phyloP scores from a whole-genome alignment of 2,888 invertebrate genomes.

The Scaptomyza cyrtandrae region DNA sequence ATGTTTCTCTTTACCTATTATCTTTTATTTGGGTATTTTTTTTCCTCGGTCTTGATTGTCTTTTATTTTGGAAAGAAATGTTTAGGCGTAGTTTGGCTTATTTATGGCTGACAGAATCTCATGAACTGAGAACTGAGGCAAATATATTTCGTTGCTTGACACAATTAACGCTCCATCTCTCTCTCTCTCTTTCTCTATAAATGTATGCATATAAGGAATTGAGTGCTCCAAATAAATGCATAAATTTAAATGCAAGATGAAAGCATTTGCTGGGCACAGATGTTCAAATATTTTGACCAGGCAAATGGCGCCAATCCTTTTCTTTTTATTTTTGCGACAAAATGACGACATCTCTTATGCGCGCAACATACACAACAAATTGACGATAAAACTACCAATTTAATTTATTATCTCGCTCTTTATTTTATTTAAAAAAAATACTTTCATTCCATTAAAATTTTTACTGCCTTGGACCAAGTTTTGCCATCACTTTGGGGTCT shows the following conservation, averaged over 20 bases:
- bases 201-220: neutral
- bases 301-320: slow-evolving; percentile 50
- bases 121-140: slow-evolving; percentile 33
- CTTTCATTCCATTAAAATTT: slow-evolving; percentile 12
- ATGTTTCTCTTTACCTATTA: slow-evolving; percentile 40
- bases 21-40: slow-evolving; percentile 22
- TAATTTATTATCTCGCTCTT: neutral
- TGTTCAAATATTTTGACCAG: slow-evolving; percentile 54
- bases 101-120: slow-evolving; percentile 66
- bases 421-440: neutral
- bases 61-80: slow-evolving; percentile 62
- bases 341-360: slow-evolving; percentile 18
- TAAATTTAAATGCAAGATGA: slow-evolving; percentile 56
- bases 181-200: too few relatives aligned
- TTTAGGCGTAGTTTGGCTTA: slow-evolving; percentile 63
- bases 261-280: slow-evolving; percentile 44
- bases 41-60: slow-evolving; percentile 14
- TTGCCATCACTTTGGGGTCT: slow-evolving; percentile 22
- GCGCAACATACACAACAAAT: neutral
- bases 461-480: slow-evolving; percentile 15
- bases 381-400: neutral
- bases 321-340: slow-evolving; percentile 14
- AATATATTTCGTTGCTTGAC: slow-evolving; percentile 68
- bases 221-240: slow-evolving; percentile 53
- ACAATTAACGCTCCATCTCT: slow-evolving; percentile 48